These are phyloP conservation scores for Drosophila kurseongensis DNA, from an alignment of 1,140 invertebrate genomes.

Conservation along the genomic window DNA sequence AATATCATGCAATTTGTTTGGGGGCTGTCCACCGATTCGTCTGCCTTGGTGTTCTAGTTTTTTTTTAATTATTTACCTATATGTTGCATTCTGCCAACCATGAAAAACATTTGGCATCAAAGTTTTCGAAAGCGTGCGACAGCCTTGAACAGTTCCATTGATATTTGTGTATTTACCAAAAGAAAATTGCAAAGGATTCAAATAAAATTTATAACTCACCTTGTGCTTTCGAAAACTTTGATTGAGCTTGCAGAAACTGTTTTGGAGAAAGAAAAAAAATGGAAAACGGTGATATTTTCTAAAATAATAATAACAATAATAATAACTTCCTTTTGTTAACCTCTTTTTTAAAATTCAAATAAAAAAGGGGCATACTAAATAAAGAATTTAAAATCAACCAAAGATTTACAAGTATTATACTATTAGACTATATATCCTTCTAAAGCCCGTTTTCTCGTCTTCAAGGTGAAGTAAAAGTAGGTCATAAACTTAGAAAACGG, in stretches of 20 bases:
- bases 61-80: conserved; percentile 20
- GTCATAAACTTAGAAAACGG: no score
- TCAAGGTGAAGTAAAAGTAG: no score
- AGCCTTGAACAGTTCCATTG: conserved; percentile 83
- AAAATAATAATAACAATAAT: neutral
- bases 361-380: no score
- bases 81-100: conserved; percentile 28
- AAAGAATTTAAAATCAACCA: no score
- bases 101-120: conserved; percentile 77
- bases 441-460: no score
- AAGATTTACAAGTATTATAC: no score
- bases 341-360: no score
- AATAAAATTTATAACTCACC: neutral
- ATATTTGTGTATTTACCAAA: conserved; percentile 54
- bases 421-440: neutral
- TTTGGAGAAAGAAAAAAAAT: neutral
- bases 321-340: no score
- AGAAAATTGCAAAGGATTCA: conserved; percentile 12
- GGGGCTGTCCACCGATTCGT: conserved; percentile 87
- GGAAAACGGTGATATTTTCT: neutral
- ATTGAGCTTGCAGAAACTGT: conserved; percentile 35
- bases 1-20: conserved; percentile 85
- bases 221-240: conserved; percentile 88
- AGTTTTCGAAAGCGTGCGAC: conserved; percentile 90
- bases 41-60: conserved; percentile 24